A percentile compares a stretch with the other conserved stretches of the same genome.
Evolutionary conservation across 2,113 vertebrate genomes (phyloP).

Genomic region (Myanophis thanlyinensis): DNA sequence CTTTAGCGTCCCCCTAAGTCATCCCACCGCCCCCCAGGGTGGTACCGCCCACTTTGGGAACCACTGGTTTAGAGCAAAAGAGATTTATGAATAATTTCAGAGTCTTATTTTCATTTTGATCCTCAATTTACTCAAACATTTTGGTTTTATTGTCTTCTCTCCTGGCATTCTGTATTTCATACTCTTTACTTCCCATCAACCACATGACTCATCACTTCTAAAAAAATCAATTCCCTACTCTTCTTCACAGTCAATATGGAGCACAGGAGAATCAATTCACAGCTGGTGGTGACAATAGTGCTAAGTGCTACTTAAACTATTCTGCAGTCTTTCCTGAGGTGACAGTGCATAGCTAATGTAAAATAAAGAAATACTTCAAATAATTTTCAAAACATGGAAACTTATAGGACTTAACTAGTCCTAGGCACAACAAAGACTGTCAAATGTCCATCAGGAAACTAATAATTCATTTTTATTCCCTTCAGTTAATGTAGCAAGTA

Average conservation of each 20-base stretch:
- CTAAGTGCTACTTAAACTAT: slow-evolving; percentile 5
- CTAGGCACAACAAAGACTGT: neutral
- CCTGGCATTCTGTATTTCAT: slow-evolving; percentile 3
- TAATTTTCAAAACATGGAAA: slow-evolving; percentile 1
- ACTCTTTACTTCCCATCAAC: slow-evolving; percentile 8
- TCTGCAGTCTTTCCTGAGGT: neutral
- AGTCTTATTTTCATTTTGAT: neutral
- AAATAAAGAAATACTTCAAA: neutral
- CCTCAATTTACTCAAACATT: neutral
- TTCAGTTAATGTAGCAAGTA: neutral
- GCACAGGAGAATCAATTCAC: neutral
- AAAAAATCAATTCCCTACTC: neutral
- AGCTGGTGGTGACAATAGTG: neutral
- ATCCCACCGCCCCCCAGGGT: no score
- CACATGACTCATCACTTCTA: neutral
- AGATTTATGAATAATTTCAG: neutral
- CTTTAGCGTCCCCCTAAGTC: no score
- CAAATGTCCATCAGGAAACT: neutral
- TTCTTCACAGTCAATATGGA: neutral
- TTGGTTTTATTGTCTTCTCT: slow-evolving; percentile 1
- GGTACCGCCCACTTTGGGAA: no score
- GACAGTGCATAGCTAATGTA: neutral
- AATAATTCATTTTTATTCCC: neutral
- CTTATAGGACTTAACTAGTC: neutral
- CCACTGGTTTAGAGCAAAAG: neutral